Conservation (phyloP, 2,797 vertebrate genomes). For the Rhabdomys pumilio region DNA sequence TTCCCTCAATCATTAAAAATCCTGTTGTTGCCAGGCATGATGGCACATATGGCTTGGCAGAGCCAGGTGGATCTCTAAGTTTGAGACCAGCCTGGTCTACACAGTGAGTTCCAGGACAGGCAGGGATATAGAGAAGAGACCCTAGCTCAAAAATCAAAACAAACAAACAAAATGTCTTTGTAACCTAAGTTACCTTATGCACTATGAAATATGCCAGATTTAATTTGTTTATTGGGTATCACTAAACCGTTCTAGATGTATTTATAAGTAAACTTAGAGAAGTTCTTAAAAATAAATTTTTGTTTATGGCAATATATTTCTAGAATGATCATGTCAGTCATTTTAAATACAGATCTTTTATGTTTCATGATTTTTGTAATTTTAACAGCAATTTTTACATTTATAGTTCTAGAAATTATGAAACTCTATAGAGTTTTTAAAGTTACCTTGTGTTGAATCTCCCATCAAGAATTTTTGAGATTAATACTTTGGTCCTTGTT, state of each 20-base stretch:
- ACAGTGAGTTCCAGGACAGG: background rate
- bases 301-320: conserved; percentile 28
- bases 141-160: background rate
- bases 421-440: background rate
- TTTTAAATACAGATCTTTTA: conserved; percentile 10
- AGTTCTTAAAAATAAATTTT: conserved; percentile 21
- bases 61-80: background rate
- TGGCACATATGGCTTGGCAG: background rate
- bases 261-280: conserved; percentile 9
- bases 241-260: conserved; percentile 48
- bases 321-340: conserved; percentile 23
- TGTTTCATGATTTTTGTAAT: conserved; percentile 21
- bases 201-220: background rate
- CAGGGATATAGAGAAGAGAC: background rate
- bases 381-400: conserved; percentile 13
- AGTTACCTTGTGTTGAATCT: background rate
- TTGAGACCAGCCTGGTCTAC: background rate
- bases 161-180: background rate
- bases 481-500: conserved; percentile 78
- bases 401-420: conserved; percentile 24
- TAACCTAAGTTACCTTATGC: background rate
- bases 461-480: background rate
- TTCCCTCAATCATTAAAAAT: conserved; percentile 14
- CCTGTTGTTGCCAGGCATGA: too few relatives aligned
- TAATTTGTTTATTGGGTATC: conserved; percentile 6